A percentile compares a stretch with the other conserved stretches of the same genome.
These are phyloP conservation scores for Acipenser ruthenus DNA, from an alignment of 2,797 vertebrate species.

Conservation along the genomic window DNA sequence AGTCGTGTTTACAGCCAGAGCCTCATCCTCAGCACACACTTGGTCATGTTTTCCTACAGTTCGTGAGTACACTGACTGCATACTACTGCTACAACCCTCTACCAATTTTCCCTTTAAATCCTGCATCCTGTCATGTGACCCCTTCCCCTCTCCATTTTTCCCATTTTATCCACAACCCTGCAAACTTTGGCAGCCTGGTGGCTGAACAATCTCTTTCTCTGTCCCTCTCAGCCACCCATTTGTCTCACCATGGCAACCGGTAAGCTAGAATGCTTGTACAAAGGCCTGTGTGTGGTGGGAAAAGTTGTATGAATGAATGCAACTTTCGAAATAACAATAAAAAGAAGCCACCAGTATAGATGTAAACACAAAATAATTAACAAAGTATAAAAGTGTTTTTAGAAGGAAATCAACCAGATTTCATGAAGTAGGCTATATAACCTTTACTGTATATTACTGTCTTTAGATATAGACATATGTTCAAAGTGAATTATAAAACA, in stretches of 20 bases:
- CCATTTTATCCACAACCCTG: background rate
- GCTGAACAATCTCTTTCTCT: constrained; percentile 3
- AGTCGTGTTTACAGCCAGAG: constrained; percentile 80
- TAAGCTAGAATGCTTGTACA: constrained; percentile 11
- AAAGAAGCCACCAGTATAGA: background rate
- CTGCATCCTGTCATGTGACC: constrained; percentile 48
- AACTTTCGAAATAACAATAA: constrained; percentile 21
- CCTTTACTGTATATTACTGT: no score
- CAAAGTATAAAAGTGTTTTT: no score
- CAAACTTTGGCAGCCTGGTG: constrained; percentile 13
- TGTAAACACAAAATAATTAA: no score
- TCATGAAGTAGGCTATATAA: background rate
- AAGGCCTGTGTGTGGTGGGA: constrained; percentile 53
- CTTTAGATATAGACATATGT: no score
- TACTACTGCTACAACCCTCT: constrained; percentile 22
- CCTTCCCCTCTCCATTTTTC: background rate
- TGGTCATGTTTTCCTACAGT: constrained; percentile 88
- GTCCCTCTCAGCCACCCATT: constrained; percentile 35
- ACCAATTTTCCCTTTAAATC: constrained; percentile 31
- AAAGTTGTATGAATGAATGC: constrained; percentile 37
- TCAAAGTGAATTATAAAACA: no score
- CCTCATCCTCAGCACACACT: constrained; percentile 87
- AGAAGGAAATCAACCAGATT: no score
- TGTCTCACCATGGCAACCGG: constrained; percentile 40
- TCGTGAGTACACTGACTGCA: constrained; percentile 71